Evolutionary conservation across 2,888 invertebrate genomes (phyloP).

Genomic region (Heliconius charithonia): DNA sequence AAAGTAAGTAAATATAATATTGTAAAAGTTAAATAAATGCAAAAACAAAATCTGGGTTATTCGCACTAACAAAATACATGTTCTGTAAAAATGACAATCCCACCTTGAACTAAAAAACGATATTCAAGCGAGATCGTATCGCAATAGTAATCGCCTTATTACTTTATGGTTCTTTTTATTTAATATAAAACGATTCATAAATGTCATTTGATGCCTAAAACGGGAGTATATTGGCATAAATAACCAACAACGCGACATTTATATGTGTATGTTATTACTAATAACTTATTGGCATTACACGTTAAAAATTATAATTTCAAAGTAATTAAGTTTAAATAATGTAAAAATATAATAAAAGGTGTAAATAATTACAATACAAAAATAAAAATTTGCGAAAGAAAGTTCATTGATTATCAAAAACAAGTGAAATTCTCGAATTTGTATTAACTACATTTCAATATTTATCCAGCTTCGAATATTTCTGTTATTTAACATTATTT

Average conservation of each 20-base stretch:
- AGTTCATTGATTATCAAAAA: too few relatives aligned
- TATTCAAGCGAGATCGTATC: conserved; percentile 38
- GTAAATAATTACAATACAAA: too few relatives aligned
- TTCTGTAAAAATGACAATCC: conserved; percentile 31
- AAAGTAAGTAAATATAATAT: background rate
- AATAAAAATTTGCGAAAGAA: too few relatives aligned
- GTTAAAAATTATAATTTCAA: background rate
- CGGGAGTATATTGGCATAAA: background rate
- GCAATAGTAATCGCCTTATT: conserved; percentile 36
- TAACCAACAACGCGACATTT: background rate
- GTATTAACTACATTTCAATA: too few relatives aligned
- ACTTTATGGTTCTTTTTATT: conserved; percentile 31
- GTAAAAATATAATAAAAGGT: background rate
- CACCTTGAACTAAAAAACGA: conserved; percentile 44
- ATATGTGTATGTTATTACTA: background rate
- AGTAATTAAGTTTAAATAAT: background rate
- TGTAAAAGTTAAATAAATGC: background rate
- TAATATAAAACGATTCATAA: conserved; percentile 9
- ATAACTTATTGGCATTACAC: background rate
- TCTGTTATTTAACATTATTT: too few relatives aligned
- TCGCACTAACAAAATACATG: conserved; percentile 27
- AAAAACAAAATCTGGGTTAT: conserved; percentile 13
- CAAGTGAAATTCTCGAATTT: too few relatives aligned
- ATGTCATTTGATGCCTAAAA: background rate
- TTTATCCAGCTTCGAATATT: too few relatives aligned